Evolutionary conservation across 2,113 vertebrate species (phyloP), one percentile per base, ranked within the genome.

Genomic region (Cyanocitta stelleri): DNA sequence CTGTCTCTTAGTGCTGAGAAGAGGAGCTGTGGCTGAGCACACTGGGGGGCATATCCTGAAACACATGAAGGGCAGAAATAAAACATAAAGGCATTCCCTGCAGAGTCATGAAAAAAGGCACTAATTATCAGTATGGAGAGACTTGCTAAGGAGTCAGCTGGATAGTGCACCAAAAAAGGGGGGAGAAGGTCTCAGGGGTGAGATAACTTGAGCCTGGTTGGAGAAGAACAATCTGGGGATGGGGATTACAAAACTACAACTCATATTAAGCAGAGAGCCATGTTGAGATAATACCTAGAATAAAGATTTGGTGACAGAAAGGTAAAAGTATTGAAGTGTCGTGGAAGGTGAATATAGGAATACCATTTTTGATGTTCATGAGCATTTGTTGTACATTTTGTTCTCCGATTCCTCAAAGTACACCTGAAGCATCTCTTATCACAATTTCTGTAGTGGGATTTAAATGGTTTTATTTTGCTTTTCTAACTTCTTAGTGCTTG

Each of bases 351-450:
- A 89, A 48, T 37, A 30, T 20, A 54, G 10, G 12, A 71, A 58
- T 54, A 71, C 0, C 0, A 1, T 10, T 77, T 66, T n/a, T 87
- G 1, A 49, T 58, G 22, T 44, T 39, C 12, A 14, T 46, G 9
- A 83, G 13, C 7, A 5, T 76, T 68, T 86, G 1, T 27, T 52
- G 1, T 14, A 30, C 44, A 6, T 69, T 91, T 77, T 73, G 39
- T 69, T 73, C 22, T 73, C 11, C 43, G 43, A 9, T 89, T 80
- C 49, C 15, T 64, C n/a, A 49, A 84, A 69, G 9, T 54, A 62
- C 2, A 4, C 41, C 13, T 87, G 75, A 69, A 87, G 4, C 6
- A 54, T 5, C 11, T 68, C 10, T 48, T 68, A 61, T 33, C 24
- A 56, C 16, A 35, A 54, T 81, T 59, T 72, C 49, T 55, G 3